Conservation (phyloP, 2,888 invertebrate genomes). For the Ephialtes manifestator region DNA sequence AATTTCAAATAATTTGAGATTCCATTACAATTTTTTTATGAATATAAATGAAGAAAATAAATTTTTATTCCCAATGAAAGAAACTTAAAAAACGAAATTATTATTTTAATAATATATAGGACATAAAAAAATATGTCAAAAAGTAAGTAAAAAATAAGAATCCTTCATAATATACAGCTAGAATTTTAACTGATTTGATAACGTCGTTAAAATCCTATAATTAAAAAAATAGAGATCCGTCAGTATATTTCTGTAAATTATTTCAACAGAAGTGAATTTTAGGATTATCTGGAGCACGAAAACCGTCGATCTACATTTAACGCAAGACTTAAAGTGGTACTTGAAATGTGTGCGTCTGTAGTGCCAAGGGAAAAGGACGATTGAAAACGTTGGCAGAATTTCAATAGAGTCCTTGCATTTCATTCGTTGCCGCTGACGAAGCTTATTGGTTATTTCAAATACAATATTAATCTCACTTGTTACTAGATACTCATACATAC, state of each 20-base stretch:
- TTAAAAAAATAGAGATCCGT: background rate
- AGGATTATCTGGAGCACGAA: background rate
- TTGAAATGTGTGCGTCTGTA: slow-evolving; percentile 29
- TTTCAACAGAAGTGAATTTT: background rate
- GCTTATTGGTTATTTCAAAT: slow-evolving; percentile 78
- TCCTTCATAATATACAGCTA: too few relatives aligned
- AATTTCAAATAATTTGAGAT: too few relatives aligned
- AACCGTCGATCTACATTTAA: slow-evolving; percentile 79
- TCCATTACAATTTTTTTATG: too few relatives aligned
- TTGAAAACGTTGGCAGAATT: slow-evolving; percentile 82
- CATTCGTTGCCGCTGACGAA: background rate
- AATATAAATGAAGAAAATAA: too few relatives aligned
- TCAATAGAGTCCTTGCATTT: slow-evolving; percentile 73
- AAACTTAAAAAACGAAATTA: too few relatives aligned
- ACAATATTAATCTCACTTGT: slow-evolving; percentile 76
- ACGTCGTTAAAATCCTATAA: background rate
- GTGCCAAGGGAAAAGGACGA: slow-evolving; percentile 75
- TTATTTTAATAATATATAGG: too few relatives aligned
- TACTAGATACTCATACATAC: background rate
- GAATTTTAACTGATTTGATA: too few relatives aligned
- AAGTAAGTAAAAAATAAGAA: too few relatives aligned
- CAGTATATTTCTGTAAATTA: background rate
- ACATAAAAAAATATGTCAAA: too few relatives aligned
- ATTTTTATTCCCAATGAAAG: too few relatives aligned
- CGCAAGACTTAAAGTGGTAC: slow-evolving; percentile 64